Evolutionary conservation across 2,113 vertebrate species (phyloP), one percentile per base, ranked within the genome.

Genomic region (Ictalurus furcatus): DNA sequence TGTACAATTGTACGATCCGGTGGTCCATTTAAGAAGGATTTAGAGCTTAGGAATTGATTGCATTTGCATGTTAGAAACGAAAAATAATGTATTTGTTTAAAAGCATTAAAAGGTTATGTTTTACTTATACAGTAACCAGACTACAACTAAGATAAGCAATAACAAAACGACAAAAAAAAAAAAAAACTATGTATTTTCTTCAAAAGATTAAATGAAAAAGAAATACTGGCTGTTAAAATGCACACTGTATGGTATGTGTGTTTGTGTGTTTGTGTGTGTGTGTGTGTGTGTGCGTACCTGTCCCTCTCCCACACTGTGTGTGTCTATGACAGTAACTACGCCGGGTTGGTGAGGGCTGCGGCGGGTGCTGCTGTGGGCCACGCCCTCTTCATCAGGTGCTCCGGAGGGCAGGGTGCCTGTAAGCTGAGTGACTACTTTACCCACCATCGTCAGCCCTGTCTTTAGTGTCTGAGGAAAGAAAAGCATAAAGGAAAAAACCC

Each of bases 381-480:
- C 91, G 14, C 97, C 93, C 8, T 99, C 98, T 87, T 99, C 98
- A 25, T 99, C 98, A 0, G 95, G 95, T 7, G 95, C 95, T 58
- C 95, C 97, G 0, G 98, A 96, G 0, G 98, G 98, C 71, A 98
- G 79, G 0, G 97, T 99, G 69, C 98, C 98, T 0, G 98, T 97
- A 73, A 99, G 94, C 94, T 99, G 98, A 0, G 98, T 99, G 79
- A 99, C 98, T 9, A 99, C 98, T 92, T 99, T 99, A 40, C 98
- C 98, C 92, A 99, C 98, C 97, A 99, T 99, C 0, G 98, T 99
- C 90, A 99, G 95, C 54, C 98, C 98, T 0, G 97, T 98, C 95
- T 99, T 99, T 86, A 99, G 93, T 0, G 98, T 99, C 98, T 99
- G 74, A 78, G 8, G 82, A 23, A 19, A 81, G 9, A 89, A 90